A percentile compares a stretch with the other conserved stretches of the same genome.
phyloP scores from a whole-genome alignment of 2,888 invertebrate species.

The Alentia gelatinosa region DNA sequence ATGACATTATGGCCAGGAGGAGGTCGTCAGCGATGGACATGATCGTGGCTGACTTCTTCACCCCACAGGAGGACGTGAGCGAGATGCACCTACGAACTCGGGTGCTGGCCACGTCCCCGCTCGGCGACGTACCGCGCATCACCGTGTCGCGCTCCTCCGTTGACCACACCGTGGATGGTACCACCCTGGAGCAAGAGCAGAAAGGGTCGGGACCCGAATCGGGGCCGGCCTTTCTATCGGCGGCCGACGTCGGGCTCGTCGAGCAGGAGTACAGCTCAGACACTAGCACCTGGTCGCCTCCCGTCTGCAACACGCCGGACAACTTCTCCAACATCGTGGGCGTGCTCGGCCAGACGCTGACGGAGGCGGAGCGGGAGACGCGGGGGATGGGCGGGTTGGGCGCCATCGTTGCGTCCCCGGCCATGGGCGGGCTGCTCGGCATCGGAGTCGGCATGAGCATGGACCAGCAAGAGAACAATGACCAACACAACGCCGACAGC shows the following conservation, averaged over 20 bases:
- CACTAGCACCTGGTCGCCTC: not conserved
- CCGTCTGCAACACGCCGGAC: not conserved
- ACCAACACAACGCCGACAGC: not conserved
- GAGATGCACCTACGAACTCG: not conserved
- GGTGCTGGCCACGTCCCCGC: not conserved
- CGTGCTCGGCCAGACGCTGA: not conserved
- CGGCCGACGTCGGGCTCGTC: too few relatives aligned
- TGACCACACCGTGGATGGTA: not conserved
- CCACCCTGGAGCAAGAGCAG: not conserved
- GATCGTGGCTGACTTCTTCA: not conserved
- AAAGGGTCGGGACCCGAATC: not conserved
- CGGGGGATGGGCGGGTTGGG: not conserved
- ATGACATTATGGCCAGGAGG: not conserved
- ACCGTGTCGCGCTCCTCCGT: not conserved
- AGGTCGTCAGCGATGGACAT: not conserved
- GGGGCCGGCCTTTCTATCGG: too few relatives aligned
- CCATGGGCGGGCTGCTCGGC: not conserved
- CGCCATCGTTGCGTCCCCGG: not conserved
- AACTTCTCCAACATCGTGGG: conserved; percentile 11
- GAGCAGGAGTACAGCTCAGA: not conserved
- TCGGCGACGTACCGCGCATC: not conserved
- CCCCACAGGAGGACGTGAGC: not conserved
- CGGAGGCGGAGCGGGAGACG: not conserved
- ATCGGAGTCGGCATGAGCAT: not conserved
- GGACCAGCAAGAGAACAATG: not conserved